Conservation (phyloP, 2,113 vertebrate species). For the Gymnogyps californianus region DNA sequence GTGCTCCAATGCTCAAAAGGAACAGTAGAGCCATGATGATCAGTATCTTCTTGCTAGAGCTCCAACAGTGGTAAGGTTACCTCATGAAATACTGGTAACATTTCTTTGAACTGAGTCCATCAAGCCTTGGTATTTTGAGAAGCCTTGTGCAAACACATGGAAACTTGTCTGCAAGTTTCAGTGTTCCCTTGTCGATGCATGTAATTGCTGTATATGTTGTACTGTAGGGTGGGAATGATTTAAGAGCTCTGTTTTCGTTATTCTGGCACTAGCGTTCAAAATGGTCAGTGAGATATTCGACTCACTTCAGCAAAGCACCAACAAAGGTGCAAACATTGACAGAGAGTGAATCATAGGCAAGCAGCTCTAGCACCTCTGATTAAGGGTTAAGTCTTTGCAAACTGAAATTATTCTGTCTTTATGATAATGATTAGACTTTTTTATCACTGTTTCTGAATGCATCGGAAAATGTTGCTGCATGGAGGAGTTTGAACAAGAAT, state of each 20-base stretch:
- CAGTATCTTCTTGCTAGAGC: background rate
- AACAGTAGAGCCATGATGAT: background rate
- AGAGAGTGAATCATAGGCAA: background rate
- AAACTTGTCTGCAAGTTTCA: background rate
- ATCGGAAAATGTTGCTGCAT: fast-evolving
- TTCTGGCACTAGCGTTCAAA: background rate
- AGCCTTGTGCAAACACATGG: background rate
- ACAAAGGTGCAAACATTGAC: background rate
- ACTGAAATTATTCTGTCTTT: background rate
- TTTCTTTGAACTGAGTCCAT: background rate
- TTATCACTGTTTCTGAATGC: background rate
- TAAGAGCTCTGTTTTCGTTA: background rate
- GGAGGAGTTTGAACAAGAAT: background rate
- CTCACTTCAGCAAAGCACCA: background rate
- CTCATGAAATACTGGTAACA: background rate
- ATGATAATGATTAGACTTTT: background rate
- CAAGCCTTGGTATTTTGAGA: background rate
- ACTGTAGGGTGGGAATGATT: background rate
- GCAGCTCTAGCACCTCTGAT: background rate
- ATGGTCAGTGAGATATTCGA: background rate
- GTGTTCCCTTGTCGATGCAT: fast-evolving
- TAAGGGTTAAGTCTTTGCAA: background rate
- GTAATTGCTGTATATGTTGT: background rate
- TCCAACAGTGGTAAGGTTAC: background rate
- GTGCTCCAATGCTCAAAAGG: background rate